Percentiles rank a stretch among this genome's conserved stretches.
Evolutionary conservation across 2,797 vertebrate species (phyloP).

Genomic region (Onychomys arenicola): DNA sequence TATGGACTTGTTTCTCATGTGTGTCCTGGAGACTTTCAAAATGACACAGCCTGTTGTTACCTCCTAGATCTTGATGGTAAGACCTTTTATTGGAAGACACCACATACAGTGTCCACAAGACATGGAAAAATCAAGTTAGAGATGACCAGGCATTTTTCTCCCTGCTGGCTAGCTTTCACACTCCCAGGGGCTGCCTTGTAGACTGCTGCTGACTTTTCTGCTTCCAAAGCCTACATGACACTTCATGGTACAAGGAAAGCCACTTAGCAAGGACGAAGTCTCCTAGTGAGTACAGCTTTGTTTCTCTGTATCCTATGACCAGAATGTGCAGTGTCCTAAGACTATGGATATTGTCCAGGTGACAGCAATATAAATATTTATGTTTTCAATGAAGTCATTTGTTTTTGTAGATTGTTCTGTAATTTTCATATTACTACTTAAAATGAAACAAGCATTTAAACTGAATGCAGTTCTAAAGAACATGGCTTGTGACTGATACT

Average conservation of each 20-base stretch:
- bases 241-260: background rate
- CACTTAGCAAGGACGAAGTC: background rate
- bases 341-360: background rate
- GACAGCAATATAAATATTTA: background rate
- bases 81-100: background rate
- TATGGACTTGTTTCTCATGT: background rate
- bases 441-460: background rate
- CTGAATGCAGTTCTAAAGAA: background rate
- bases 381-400: background rate
- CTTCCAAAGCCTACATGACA: too few species aligned
- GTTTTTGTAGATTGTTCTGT: background rate
- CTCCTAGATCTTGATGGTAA: background rate
- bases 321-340: background rate
- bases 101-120: background rate
- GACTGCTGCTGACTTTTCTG: background rate
- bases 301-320: background rate
- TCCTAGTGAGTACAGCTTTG: too few species aligned
- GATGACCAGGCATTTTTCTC: background rate
- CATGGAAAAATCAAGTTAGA: background rate
- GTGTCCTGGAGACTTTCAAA: too few species aligned
- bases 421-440: background rate
- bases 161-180: background rate
- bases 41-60: background rate
- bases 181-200: background rate
- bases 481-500: background rate